Conservation (phyloP, 2,888 invertebrate genomes). For the Chironomus tentans region DNA sequence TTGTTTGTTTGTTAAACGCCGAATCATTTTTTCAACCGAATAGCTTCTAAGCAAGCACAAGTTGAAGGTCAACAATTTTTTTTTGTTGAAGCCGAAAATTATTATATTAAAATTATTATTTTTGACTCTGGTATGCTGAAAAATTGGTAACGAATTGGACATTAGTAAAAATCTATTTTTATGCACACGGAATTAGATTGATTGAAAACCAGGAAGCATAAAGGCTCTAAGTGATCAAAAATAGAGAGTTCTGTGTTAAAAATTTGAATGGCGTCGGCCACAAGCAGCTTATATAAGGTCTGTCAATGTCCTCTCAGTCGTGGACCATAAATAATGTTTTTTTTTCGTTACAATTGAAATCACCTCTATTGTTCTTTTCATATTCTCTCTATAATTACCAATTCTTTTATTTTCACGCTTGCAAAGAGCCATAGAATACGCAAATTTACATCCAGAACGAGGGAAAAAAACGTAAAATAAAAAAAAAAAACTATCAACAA, state of each 20-base stretch:
- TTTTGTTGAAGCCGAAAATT: not conserved
- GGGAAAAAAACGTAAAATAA: not conserved
- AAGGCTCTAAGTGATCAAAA: too few species aligned
- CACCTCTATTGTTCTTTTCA: not conserved
- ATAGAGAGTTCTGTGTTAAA: too few species aligned
- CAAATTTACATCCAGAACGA: not conserved
- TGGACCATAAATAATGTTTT: constrained; percentile 9
- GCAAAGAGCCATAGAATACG: not conserved
- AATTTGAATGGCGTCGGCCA: too few species aligned
- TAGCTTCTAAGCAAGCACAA: not conserved
- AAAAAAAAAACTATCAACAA: constrained; percentile 21
- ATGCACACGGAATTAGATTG: too few species aligned
- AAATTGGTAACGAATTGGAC: not conserved
- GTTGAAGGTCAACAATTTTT: constrained; percentile 19
- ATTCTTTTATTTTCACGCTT: constrained; percentile 19
- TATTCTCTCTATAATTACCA: constrained; percentile 7
- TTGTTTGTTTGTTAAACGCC: constrained; percentile 16
- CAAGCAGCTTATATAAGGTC: not conserved
- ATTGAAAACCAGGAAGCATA: too few species aligned
- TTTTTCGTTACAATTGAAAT: not conserved
- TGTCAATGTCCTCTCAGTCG: constrained; percentile 11
- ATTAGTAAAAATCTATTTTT: too few species aligned
- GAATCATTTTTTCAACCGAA: not conserved
- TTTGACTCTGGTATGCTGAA: not conserved
- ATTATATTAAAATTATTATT: not conserved